Percentiles rank a stretch among this genome's conserved stretches.
phyloP scores from a whole-genome alignment of 2,113 vertebrate genomes.

The Ailuropoda melanoleuca region DNA sequence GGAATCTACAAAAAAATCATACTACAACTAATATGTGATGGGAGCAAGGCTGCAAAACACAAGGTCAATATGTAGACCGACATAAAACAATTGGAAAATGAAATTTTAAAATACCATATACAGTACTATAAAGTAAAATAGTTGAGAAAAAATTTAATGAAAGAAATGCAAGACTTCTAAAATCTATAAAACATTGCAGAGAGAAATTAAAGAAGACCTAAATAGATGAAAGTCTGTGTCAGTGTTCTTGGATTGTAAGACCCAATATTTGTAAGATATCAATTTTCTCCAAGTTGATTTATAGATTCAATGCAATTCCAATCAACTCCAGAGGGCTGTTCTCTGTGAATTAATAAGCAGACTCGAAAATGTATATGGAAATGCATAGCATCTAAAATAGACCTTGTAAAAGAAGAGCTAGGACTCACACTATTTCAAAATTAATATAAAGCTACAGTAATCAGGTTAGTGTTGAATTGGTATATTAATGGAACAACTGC shows the following conservation, averaged over 20 bases:
- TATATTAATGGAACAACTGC: not conserved
- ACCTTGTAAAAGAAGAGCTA: not conserved
- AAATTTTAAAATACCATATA: not conserved
- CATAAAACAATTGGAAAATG: not conserved
- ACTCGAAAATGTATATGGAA: not conserved
- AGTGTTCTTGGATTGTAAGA: not conserved
- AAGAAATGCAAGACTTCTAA: not conserved
- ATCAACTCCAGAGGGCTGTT: not conserved
- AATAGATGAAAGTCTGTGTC: not conserved
- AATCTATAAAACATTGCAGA: not conserved
- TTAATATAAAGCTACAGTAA: not conserved
- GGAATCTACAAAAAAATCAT: not conserved
- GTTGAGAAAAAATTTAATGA: not conserved
- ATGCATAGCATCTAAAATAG: not conserved
- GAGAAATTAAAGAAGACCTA: constrained; percentile 26
- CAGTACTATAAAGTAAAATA: not conserved
- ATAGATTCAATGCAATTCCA: not conserved
- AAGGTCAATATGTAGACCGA: not conserved
- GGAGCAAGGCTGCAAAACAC: not conserved
- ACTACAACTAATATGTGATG: not conserved
- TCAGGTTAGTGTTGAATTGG: not conserved
- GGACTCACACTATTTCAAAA: not conserved
- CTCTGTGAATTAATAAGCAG: not conserved
- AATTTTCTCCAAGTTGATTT: not conserved
- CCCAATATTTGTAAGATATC: not conserved